Evolutionary conservation across 2,797 vertebrate species (phyloP).

Genomic region (Triplophysa yarkandensis): DNA sequence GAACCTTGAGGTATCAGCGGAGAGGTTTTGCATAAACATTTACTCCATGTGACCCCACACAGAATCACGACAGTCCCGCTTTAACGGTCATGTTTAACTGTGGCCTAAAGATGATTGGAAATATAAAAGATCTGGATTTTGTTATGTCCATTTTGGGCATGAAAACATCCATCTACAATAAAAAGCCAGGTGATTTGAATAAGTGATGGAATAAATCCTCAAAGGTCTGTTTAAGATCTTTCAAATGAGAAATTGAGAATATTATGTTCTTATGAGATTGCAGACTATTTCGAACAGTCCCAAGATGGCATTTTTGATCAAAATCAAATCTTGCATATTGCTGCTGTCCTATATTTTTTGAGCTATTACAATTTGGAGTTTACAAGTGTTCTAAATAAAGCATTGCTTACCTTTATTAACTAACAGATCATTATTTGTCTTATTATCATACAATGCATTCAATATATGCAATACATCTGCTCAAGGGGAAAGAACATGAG

Average conservation of each 20-base stretch:
- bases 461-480: too few relatives aligned
- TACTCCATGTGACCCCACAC: constrained; percentile 48
- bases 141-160: constrained; percentile 2
- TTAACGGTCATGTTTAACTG: background rate
- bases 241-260: background rate
- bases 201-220: background rate
- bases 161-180: constrained; percentile 61
- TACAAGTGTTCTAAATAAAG: too few relatives aligned
- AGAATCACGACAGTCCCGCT: background rate
- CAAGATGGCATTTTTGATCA: background rate
- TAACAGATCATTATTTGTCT: too few relatives aligned
- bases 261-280: background rate
- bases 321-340: background rate
- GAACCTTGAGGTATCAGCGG: constrained; percentile 3
- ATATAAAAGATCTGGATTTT: constrained; percentile 8
- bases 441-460: too few relatives aligned
- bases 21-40: constrained; percentile 62
- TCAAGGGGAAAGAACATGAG: too few relatives aligned
- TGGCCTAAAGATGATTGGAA: background rate
- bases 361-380: too few relatives aligned
- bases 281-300: too few relatives aligned
- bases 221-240: background rate
- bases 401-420: too few relatives aligned
- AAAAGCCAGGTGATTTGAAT: background rate
- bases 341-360: background rate